Conservation (phyloP, 2,113 vertebrate species). For the Oncorhynchus mykiss region DNA sequence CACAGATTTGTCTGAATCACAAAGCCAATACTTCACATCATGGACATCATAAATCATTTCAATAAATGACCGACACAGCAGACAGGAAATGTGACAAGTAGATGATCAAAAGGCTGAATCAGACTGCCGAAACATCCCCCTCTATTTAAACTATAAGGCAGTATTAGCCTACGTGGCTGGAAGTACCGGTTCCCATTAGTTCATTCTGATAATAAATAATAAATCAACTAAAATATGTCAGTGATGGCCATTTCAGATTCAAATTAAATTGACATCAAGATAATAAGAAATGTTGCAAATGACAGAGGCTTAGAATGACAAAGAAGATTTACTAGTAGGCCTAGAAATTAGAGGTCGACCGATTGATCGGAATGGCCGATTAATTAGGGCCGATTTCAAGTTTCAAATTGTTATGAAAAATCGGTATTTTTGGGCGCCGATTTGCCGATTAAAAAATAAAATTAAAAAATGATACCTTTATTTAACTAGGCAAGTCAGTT, state of each 20-base stretch:
- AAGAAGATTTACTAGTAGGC: background rate
- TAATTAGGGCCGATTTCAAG: no score
- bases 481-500: no score
- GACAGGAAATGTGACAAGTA: slow-evolving; percentile 3
- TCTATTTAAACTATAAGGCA: background rate
- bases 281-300: slow-evolving; percentile 7
- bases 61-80: slow-evolving; percentile 30
- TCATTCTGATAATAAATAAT: background rate
- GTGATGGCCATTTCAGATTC: background rate
- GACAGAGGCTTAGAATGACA: background rate
- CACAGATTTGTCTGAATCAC: background rate
- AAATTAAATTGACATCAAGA: background rate
- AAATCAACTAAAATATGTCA: background rate
- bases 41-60: slow-evolving; percentile 36
- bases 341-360: no score
- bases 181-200: background rate
- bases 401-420: no score
- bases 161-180: background rate
- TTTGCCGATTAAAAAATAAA: no score
- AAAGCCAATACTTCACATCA: slow-evolving; percentile 13
- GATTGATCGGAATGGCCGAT: no score
- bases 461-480: no score
- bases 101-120: slow-evolving; percentile 1
- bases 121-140: background rate
- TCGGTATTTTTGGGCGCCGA: no score